A percentile compares a stretch with the other conserved stretches of the same genome.
phyloP scores from a whole-genome alignment of 2,113 vertebrate species.

The Kobus ellipsiprymnus region DNA sequence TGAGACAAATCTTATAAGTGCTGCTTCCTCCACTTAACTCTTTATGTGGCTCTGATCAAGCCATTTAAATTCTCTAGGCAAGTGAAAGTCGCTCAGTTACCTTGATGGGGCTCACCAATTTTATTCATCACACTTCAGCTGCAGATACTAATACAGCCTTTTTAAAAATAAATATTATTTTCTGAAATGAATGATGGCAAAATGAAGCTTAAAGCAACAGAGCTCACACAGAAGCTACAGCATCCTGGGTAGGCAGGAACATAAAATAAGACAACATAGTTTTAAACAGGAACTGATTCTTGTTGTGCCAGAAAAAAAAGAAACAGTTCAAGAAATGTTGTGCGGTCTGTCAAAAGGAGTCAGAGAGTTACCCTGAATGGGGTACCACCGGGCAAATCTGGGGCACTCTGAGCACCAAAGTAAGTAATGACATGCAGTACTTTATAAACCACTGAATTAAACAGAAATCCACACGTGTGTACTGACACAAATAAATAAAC shows the following conservation, averaged over 20 bases:
- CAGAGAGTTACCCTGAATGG: not conserved
- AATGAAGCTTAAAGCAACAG: not conserved
- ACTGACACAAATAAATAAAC: not conserved
- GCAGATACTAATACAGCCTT: not conserved
- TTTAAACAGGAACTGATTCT: not conserved
- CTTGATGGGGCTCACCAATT: not conserved
- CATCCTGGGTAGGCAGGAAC: not conserved
- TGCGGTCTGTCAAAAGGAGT: not conserved
- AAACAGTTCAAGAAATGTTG: not conserved
- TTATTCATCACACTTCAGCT: not conserved
- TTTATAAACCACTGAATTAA: not conserved
- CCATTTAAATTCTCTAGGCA: not conserved
- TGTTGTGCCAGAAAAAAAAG: not conserved
- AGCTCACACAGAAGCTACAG: not conserved
- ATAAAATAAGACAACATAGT: not conserved
- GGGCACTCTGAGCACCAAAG: not conserved
- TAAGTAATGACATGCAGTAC: not conserved
- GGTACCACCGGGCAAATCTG: not conserved
- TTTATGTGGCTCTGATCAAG: not conserved
- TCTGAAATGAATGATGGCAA: not conserved
- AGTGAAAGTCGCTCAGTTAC: not conserved
- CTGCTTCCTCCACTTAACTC: not conserved
- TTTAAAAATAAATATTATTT: not conserved
- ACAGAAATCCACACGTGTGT: not conserved
- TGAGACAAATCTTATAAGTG: not conserved